These are phyloP conservation scores for Lepidochitona cinerea DNA, from an alignment of 2,888 invertebrate species.

Conservation along the genomic window DNA sequence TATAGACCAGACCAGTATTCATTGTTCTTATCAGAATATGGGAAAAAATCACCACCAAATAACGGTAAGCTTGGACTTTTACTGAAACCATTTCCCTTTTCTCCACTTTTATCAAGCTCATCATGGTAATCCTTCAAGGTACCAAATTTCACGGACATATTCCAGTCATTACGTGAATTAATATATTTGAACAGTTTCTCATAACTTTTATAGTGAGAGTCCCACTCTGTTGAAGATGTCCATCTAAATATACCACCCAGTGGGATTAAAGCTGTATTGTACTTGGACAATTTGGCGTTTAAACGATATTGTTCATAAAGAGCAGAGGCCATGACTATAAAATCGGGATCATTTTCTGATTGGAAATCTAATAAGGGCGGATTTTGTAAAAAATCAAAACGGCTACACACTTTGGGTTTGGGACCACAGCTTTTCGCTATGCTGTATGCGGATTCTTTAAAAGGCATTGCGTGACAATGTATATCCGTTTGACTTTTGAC, in stretches of 20 bases:
- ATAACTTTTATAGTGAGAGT: slow-evolving; percentile 63
- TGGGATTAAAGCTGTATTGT: slow-evolving; percentile 63
- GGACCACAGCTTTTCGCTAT: slow-evolving; percentile 98
- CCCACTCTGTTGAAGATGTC: slow-evolving; percentile 56
- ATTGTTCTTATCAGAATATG: slow-evolving; percentile 67
- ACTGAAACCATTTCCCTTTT: background rate
- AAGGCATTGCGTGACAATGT: slow-evolving; percentile 98
- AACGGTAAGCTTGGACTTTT: slow-evolving; percentile 36
- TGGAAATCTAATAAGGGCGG: background rate
- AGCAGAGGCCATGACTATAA: slow-evolving; percentile 76
- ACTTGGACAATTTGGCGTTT: slow-evolving; percentile 65
- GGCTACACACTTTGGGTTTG: slow-evolving; percentile 94
- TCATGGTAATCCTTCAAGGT: slow-evolving; percentile 67
- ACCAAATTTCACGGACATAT: slow-evolving; percentile 67
- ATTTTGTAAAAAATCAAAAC: slow-evolving; percentile 86
- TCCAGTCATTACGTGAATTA: slow-evolving; percentile 58
- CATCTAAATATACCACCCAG: slow-evolving; percentile 71
- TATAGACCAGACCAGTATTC: slow-evolving; percentile 71
- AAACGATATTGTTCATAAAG: slow-evolving; percentile 67
- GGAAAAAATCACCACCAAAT: slow-evolving; percentile 68
- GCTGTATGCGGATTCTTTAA: slow-evolving; percentile 94
- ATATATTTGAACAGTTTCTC: slow-evolving; percentile 66
- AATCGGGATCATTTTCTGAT: background rate
- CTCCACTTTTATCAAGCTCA: slow-evolving; percentile 17
- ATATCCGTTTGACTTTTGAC: slow-evolving; percentile 85